A percentile compares a stretch with the other conserved stretches of the same genome.
These are phyloP conservation scores for Meteorus colon DNA, from an alignment of 2,888 invertebrate genomes.

Conservation along the genomic window DNA sequence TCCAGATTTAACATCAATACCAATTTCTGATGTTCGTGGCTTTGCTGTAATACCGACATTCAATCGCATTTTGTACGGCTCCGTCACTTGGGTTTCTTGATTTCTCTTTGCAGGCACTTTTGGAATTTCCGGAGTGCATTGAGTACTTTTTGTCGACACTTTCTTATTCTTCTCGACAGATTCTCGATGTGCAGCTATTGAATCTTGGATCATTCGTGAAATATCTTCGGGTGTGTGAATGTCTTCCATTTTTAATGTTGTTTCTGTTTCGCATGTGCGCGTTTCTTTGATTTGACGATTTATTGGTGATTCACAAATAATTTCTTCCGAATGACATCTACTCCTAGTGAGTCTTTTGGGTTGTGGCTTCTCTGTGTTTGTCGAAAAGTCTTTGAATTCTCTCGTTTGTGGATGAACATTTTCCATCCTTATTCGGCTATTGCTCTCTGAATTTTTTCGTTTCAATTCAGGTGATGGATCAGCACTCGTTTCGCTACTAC, in stretches of 20 bases:
- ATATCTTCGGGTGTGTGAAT: conserved; percentile 61
- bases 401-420: conserved; percentile 50
- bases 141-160: conserved; percentile 55
- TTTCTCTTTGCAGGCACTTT: conserved; percentile 55
- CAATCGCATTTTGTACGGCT: conserved; percentile 61
- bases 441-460: conserved; percentile 47
- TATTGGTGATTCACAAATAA: conserved; percentile 47
- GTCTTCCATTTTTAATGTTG: conserved; percentile 69
- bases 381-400: conserved; percentile 55
- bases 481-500: conserved; percentile 23
- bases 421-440: conserved; percentile 54
- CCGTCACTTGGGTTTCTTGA: conserved; percentile 59
- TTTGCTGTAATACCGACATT: conserved; percentile 70
- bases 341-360: conserved; percentile 50
- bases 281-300: conserved; percentile 49
- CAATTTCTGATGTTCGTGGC: conserved; percentile 68
- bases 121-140: conserved; percentile 54
- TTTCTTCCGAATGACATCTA: conserved; percentile 57
- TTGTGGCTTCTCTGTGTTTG: conserved; percentile 55
- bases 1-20: conserved; percentile 68
- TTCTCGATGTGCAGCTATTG: conserved; percentile 58
- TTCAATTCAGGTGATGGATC: conserved; percentile 49
- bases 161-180: conserved; percentile 51
- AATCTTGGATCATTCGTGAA: conserved; percentile 61
- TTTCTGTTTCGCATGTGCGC: conserved; percentile 56